Base-by-base conservation (phyloP, 64 coral and sea anemone genomes). In the Astreopora myriophthalma region DNA sequence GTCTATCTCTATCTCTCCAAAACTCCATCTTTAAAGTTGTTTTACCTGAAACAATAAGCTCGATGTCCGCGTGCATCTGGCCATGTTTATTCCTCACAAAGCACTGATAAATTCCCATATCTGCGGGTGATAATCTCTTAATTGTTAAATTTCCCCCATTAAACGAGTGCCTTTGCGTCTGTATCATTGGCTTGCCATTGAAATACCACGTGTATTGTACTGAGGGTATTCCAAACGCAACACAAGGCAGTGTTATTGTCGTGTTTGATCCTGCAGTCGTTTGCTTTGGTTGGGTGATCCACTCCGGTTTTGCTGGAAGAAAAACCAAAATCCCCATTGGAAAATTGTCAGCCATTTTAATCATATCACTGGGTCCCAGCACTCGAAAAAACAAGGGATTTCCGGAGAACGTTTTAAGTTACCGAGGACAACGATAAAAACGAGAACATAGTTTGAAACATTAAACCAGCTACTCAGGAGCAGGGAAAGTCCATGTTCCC, bases 51-150 rank as follows among this genome's bases (percentile, higher is more conserved):
- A 94, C 91, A 13, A 12, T 93, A 1, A 96, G 73, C 36, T 93
- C 87, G 34, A 91, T 83, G 40, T 65, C 85, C 31, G 95, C 84
- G 55, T 76, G 52, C 34, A 94, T 38, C 66, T 94, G 86, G 4
- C 95, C 95, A 37, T 96, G 95, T 48, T 71, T 94, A 37, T 96
- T 96, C 5, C 34, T 80, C 5, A 76, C 95, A 9, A 96, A 92
- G 51, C 95, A 96, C 73, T 96, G 95, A 29, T 96, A 96, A 36
- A 96, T 94, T 26, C 95, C 95, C 38, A 74, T 81, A 16, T 96
- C 80, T 4, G 24, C 19, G 34, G 38, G 46, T 27, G 22, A 78
- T 20, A 96, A 61, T 19, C 29, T 44, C n/a, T 40, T 89, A 19
- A 96, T 80, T 19, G 92, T 96, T 67, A 96, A 88, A 69, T 96